Evolutionary conservation across 2,888 invertebrate species (phyloP), one percentile per base, ranked within the genome.

Genomic region (Holacanthella duospinosa): DNA sequence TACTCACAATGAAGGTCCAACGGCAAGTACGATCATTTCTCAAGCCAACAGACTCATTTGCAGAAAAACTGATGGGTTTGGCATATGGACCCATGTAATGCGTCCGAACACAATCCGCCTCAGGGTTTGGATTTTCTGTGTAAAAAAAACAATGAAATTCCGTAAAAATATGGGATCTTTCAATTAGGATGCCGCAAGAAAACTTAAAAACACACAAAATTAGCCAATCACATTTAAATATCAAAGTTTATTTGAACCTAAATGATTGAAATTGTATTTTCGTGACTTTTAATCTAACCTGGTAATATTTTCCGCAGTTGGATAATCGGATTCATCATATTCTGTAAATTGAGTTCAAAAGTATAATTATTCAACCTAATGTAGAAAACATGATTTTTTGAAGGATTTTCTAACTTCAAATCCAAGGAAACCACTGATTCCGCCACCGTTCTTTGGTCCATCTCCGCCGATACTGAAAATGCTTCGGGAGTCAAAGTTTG

Each of bases 51-150:
- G 57, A 60, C 2, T 16, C 2, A 56, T 66, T 66, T 1, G 28
- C 55, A 2, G 55, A 36, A 36, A 69, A 65, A 1, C 12, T 19
- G 1, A 66, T 65, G 1, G 66, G 62, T 21, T 60, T 4, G 48
- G 65, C 64, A 28, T 55, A 67, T 0, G 67, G 67, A 0, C 60
- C 55, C 66, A 69, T 66, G 58, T 64, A 67, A 64, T 66, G 64
- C 1, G 62, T 53, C 25, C 64, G 43, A 3, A 29, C 12, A 28
- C 69, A 69, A 16, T 67, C 69, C 3, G 44, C 6, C 28, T 69
- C 69, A 4, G 28, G n/a, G 1, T 56, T 25, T 29, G 29, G 55
- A 4, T 29, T 4, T 16, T 6, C 55, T 55, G 21, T n/a, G n/a
- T n/a, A n/a, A n/a, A n/a, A n/a, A n/a, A n/a, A n/a, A n/a, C n/a